Evolutionary conservation across 2,113 vertebrate genomes (phyloP).

Genomic region (Psilopsiagon aymara): DNA sequence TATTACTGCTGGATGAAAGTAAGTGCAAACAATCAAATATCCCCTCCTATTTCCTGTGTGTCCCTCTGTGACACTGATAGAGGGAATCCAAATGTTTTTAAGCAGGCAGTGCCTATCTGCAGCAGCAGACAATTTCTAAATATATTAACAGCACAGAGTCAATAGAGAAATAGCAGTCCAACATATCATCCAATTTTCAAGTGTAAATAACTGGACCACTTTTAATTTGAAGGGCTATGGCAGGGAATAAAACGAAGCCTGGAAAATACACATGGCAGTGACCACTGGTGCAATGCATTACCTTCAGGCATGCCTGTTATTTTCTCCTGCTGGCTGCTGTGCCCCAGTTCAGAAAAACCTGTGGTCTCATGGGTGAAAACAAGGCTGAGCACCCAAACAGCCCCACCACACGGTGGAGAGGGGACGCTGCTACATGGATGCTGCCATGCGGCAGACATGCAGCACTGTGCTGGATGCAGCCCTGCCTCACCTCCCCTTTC

Average conservation of each 20-base stretch:
- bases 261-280: slow-evolving; percentile 1
- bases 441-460: rapidly evolving
- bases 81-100: slow-evolving; percentile 44
- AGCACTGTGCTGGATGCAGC: neutral
- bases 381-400: neutral
- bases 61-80: slow-evolving; percentile 46
- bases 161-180: slow-evolving; percentile 60
- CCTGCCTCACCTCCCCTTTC: neutral
- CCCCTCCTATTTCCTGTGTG: slow-evolving; percentile 35
- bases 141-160: slow-evolving; percentile 50
- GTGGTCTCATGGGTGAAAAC: rapidly evolving
- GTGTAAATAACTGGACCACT: slow-evolving; percentile 64
- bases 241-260: slow-evolving; percentile 23
- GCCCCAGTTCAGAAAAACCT: neutral
- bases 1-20: slow-evolving; percentile 14
- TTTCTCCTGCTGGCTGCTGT: neutral
- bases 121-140: slow-evolving; percentile 62
- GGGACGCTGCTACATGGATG: neutral
- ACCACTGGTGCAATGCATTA: neutral
- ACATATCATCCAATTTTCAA: slow-evolving; percentile 64
- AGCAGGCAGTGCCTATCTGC: slow-evolving; percentile 56
- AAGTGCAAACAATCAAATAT: slow-evolving; percentile 46
- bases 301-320: neutral
- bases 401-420: rapidly evolving
- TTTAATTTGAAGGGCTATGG: slow-evolving; percentile 49